Base-by-base conservation (phyloP, 2,113 vertebrate genomes). In the Climacteris rufus region DNA sequence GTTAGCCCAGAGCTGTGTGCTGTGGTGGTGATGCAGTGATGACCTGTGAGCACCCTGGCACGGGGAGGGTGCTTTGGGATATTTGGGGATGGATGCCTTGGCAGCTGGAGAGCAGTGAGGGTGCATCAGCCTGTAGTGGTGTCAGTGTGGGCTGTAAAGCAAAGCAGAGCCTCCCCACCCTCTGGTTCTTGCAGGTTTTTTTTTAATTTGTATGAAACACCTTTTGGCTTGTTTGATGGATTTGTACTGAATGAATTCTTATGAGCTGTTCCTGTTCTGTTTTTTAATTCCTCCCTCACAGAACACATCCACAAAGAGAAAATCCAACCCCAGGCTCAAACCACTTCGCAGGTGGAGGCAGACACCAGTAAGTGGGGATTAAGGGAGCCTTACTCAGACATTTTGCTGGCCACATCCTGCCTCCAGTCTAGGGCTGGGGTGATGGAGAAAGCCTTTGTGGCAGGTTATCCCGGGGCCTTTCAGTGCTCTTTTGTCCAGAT, bases 281-380 rank as follows among this genome's bases (percentile, higher is more conserved):
- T 30, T 47, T 85, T 52, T 45, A 6, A 28, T 54, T 53, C 10
- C 11, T 23, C 2, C 16, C 52, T 76, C 65, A 9, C 37, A 78
- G 95, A 72, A 1, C 28, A 40, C 15, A 5, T 6, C 16, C 20
- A 27, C 6, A 90, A 16, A 68, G 88, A 90, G 21, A 91, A 75
- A 13, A 60, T 0, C 3, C 2, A 1, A 56, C 7, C 20, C 2
- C 37, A 40, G 8, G 1, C 16, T 71, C 56, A 7, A 76, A 45
- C 3, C 24, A 4, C 72, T 63, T 17, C 0, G 1, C 35, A 6
- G 8, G 35, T 4, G 3, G 66, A 64, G 13, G 8, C 40, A n/a
- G 47, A 69, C 3, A 39, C 53, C 64, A 69, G 92, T 75, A 82
- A 49, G 59, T 85, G 35, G 13, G 69, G 74, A 40, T 63, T 21